Conservation (phyloP, 2,797 vertebrate genomes). For the Sciurus vulgaris region DNA sequence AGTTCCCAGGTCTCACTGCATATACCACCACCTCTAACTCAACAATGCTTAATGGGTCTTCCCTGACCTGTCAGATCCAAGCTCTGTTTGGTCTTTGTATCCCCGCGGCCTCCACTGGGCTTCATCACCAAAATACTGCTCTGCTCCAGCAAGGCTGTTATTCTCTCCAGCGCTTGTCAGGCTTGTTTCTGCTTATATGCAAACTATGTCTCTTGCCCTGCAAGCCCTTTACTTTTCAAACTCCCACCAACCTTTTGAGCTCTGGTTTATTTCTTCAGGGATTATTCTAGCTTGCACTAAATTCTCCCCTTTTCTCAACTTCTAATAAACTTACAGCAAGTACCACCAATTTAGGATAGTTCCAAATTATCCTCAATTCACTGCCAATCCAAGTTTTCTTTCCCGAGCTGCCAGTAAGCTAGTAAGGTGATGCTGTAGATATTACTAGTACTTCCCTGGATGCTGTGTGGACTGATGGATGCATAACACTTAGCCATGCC, state of each 20-base stretch:
- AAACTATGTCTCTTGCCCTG: neutral
- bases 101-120: neutral
- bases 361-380: neutral
- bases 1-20: neutral
- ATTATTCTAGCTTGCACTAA: neutral
- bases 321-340: conserved; percentile 12
- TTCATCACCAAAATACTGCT: neutral
- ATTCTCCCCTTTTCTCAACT: neutral
- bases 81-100: neutral
- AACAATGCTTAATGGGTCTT: neutral
- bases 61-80: neutral
- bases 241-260: neutral
- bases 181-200: neutral
- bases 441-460: neutral
- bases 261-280: neutral
- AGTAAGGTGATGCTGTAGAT: neutral
- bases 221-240: neutral
- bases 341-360: neutral
- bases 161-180: neutral
- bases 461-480: neutral
- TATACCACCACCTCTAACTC: neutral
- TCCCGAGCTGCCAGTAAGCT: neutral
- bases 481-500: neutral
- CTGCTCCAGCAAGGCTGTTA: no score
- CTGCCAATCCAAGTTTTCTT: neutral